phyloP scores from a whole-genome alignment of 2,797 vertebrate genomes.

The Acanthurus lineatus region DNA sequence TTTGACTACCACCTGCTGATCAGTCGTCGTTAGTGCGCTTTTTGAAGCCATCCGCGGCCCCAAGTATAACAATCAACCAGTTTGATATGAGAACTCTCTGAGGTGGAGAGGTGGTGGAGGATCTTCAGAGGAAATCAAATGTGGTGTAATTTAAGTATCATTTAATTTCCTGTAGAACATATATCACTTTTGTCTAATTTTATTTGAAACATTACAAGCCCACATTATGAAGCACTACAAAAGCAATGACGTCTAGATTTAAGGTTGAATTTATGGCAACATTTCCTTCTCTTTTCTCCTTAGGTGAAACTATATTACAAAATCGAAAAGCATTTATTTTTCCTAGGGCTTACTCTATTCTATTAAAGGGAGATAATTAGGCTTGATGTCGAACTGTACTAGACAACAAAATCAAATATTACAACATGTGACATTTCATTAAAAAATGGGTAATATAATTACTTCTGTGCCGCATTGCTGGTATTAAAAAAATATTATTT shows the following conservation, averaged over 20 bases:
- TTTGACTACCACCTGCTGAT: conserved; percentile 62
- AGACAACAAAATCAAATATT: not conserved
- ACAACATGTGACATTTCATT: not conserved
- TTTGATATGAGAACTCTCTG: not conserved
- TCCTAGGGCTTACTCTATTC: not conserved
- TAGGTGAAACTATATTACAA: not conserved
- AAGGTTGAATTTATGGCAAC: not conserved
- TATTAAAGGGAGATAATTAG: not conserved
- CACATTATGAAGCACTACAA: too few species aligned
- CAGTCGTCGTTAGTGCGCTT: not conserved
- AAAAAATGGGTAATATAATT: too few species aligned
- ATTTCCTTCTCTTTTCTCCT: not conserved
- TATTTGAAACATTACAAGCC: too few species aligned
- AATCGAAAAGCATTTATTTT: not conserved
- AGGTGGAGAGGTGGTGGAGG: not conserved
- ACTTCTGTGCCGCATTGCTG: too few species aligned
- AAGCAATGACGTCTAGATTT: not conserved
- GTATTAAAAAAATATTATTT: too few species aligned
- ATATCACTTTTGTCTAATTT: too few species aligned
- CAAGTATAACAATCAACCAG: not conserved
- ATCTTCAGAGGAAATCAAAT: not conserved
- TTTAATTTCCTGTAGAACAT: too few species aligned
- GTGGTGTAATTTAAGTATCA: not conserved
- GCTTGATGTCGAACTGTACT: too few species aligned
- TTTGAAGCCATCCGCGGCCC: fast-evolving